Evolutionary conservation across 2,888 invertebrate genomes (phyloP).

Genomic region (Acleris laterana): DNA sequence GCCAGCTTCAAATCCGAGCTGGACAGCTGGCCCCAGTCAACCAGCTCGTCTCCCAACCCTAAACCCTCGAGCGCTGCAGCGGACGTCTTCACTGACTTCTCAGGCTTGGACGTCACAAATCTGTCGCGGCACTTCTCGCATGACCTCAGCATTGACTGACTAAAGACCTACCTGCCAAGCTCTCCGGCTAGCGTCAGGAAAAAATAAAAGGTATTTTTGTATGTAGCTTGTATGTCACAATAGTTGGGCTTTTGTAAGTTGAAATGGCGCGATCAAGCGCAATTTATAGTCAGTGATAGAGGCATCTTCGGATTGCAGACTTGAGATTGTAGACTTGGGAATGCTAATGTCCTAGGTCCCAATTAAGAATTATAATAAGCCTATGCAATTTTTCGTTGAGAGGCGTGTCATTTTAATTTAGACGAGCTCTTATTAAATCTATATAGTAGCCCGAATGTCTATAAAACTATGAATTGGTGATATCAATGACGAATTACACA

Average conservation of each 20-base stretch:
- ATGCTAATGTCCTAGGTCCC: no score
- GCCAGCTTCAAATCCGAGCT: constrained; percentile 74
- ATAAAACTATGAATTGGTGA: no score
- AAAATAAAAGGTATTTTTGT: constrained; percentile 38
- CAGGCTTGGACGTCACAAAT: constrained; percentile 75
- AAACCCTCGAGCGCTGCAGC: constrained; percentile 63
- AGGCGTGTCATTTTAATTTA: no score
- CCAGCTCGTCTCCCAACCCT: constrained; percentile 53
- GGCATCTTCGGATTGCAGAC: no score
- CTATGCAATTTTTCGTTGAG: no score
- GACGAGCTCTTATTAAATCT: no score
- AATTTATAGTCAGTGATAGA: no score
- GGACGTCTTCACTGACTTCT: constrained; percentile 78
- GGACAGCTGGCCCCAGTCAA: constrained; percentile 52
- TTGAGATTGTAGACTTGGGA: no score
- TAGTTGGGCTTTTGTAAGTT: not conserved
- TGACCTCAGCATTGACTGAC: constrained; percentile 81
- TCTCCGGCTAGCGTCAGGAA: constrained; percentile 65
- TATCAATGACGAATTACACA: no score
- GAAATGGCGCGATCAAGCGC: not conserved
- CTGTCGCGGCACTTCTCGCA: constrained; percentile 79
- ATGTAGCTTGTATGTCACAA: constrained; percentile 11
- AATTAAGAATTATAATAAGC: no score
- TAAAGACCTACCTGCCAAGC: constrained; percentile 74
- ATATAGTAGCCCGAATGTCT: no score